These are phyloP conservation scores for Seira musarum DNA, from an alignment of 2,888 invertebrate genomes.

Conservation along the genomic window DNA sequence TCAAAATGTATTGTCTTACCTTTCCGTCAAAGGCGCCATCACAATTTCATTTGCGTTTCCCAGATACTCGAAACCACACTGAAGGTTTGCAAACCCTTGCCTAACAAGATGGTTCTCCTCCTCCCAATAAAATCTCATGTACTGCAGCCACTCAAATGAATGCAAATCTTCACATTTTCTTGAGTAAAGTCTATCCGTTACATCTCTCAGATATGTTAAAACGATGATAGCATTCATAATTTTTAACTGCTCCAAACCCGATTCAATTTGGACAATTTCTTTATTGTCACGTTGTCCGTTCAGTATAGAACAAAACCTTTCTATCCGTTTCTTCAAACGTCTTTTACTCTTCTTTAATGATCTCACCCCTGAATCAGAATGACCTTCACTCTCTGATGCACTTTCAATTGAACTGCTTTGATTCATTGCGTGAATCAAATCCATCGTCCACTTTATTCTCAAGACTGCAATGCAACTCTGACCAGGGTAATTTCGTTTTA, in stretches of 20 bases:
- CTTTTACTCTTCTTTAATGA: constrained; percentile 16
- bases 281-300: no score
- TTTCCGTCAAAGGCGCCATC: background rate
- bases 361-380: background rate
- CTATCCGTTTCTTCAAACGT: constrained; percentile 15
- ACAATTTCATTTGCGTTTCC: background rate
- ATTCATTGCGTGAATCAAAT: background rate
- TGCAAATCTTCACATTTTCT: constrained; percentile 11
- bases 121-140: constrained; percentile 17
- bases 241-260: background rate
- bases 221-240: background rate
- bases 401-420: background rate
- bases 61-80: constrained; percentile 20
- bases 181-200: constrained; percentile 10
- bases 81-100: constrained; percentile 16
- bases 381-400: background rate
- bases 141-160: constrained; percentile 31
- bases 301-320: no score
- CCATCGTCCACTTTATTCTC: constrained; percentile 29
- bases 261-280: background rate
- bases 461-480: constrained; percentile 21
- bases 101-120: background rate
- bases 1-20: no score
- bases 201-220: constrained; percentile 9
- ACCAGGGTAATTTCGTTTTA: background rate